Conservation (phyloP, 2,113 vertebrate genomes). For the Amazona guildingii region DNA sequence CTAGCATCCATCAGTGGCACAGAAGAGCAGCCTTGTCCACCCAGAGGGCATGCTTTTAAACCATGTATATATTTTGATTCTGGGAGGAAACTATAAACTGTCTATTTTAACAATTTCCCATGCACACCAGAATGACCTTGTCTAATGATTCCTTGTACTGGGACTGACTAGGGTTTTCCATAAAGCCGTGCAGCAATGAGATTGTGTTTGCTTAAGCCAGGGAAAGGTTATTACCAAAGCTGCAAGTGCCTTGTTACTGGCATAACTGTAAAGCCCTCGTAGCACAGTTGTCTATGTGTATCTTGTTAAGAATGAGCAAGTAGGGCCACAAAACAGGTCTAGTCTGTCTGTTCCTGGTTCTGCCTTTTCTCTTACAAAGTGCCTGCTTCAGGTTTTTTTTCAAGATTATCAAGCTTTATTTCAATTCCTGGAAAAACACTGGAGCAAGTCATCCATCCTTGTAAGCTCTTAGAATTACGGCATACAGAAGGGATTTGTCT, state of each 20-base stretch:
- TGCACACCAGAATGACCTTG: accelerated
- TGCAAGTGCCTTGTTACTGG: not conserved
- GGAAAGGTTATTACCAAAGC: not conserved
- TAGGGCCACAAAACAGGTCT: not conserved
- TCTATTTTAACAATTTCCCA: not conserved
- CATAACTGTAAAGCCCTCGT: not conserved
- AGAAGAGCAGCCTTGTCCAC: not conserved
- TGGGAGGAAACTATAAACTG: not conserved
- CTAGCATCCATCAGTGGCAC: not conserved
- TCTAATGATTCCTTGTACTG: not conserved
- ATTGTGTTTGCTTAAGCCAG: not conserved
- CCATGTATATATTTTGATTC: not conserved
- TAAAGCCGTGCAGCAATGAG: not conserved
- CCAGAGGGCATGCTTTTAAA: not conserved
- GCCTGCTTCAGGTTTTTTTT: not conserved
- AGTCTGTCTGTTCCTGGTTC: not conserved
- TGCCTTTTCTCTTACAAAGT: not conserved
- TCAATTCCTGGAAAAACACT: not conserved
- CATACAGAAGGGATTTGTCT: not conserved
- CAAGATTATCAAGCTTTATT: not conserved
- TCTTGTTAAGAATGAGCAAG: not conserved
- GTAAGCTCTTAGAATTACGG: not conserved
- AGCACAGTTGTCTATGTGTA: not conserved
- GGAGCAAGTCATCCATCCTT: not conserved
- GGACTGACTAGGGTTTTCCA: not conserved